phyloP scores from a whole-genome alignment of 2,797 vertebrate species.

The Petrocephalus sullivani region DNA sequence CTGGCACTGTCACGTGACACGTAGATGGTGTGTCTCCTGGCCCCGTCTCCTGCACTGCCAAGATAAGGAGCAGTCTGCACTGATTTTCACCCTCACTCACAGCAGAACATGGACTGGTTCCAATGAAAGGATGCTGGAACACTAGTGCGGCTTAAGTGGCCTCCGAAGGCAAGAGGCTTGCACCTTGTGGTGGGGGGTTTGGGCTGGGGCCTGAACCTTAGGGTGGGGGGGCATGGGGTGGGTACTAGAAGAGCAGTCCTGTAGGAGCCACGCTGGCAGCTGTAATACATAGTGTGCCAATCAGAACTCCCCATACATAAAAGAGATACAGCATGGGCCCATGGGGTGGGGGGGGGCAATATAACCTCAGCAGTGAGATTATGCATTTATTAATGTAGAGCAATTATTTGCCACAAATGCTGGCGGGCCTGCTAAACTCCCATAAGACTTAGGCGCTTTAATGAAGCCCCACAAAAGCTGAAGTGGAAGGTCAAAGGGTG shows the following conservation, averaged over 20 bases:
- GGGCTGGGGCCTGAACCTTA: background rate
- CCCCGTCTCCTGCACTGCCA: background rate
- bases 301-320: background rate
- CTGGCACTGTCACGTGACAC: background rate
- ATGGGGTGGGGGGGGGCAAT: background rate
- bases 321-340: background rate
- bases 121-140: background rate
- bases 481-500: background rate
- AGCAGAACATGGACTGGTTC: background rate
- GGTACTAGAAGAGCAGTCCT: background rate
- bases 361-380: background rate
- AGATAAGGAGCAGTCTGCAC: background rate
- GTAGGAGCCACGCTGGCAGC: background rate
- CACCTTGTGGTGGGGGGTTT: background rate
- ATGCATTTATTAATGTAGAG: background rate
- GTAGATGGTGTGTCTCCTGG: background rate
- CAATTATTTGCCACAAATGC: background rate
- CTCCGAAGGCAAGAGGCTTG: background rate
- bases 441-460: background rate
- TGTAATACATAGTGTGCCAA: background rate
- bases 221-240: background rate
- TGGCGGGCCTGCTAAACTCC: background rate
- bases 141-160: background rate
- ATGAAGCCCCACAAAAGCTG: background rate
- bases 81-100: background rate